Conservation (phyloP, 92 coral and sea anemone genomes). For the Zoanthus sociatus region DNA sequence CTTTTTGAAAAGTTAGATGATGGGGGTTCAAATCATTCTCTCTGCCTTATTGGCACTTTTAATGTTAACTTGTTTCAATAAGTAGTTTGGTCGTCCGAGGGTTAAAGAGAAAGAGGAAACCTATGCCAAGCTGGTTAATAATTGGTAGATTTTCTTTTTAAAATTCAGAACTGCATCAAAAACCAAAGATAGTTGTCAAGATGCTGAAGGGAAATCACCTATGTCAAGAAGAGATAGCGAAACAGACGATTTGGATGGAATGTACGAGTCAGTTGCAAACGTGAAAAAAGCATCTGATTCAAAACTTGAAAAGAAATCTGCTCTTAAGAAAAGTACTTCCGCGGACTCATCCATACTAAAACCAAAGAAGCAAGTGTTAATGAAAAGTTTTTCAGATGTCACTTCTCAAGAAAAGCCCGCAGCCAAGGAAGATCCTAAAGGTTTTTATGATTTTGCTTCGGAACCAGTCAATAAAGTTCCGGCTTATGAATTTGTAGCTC, state of each 20-base stretch:
- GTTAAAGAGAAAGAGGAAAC: not conserved
- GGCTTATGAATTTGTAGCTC: conserved; percentile 4
- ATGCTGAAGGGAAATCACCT: not conserved
- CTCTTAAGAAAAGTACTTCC: conserved; percentile 24
- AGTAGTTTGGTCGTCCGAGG: no score
- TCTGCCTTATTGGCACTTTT: no score
- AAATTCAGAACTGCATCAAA: conserved; percentile 6
- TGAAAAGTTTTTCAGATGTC: conserved; percentile 19
- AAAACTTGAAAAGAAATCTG: not conserved
- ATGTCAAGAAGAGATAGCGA: conserved; percentile 19
- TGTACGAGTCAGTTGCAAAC: conserved; percentile 20
- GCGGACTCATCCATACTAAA: conserved; percentile 11
- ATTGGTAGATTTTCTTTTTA: not conserved
- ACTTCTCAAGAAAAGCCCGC: not conserved
- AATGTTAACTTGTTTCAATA: no score
- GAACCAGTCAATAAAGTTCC: conserved; percentile 15
- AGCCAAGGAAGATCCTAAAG: conserved; percentile 3
- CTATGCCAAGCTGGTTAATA: not conserved
- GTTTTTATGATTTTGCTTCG: conserved; percentile 30
- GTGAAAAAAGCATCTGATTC: not conserved
- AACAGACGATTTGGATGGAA: conserved; percentile 5
- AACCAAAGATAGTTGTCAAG: not conserved
- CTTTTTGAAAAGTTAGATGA: no score
- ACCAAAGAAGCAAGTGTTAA: conserved; percentile 4
- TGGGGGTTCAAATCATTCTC: no score